phyloP scores from a whole-genome alignment of 2,797 vertebrate species.

The Sternarchorhynchus goeldii region DNA sequence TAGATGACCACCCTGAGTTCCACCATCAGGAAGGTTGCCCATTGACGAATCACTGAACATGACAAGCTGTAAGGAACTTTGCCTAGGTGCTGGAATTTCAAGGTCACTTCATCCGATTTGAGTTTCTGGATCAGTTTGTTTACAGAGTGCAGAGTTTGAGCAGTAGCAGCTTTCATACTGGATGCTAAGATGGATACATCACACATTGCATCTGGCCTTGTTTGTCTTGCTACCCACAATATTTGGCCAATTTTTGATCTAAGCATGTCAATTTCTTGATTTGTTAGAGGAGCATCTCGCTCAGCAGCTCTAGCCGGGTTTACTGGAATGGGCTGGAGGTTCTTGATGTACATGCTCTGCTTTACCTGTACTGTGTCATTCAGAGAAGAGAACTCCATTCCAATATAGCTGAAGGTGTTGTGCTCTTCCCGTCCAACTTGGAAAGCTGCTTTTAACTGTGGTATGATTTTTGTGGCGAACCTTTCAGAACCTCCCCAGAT shows the following conservation, averaged over 20 bases:
- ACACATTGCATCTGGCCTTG: constrained; percentile 25
- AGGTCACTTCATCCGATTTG: constrained; percentile 32
- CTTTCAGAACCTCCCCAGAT: constrained; percentile 34
- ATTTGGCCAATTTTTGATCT: constrained; percentile 50
- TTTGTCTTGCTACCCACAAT: constrained; percentile 42
- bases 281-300: constrained; percentile 18
- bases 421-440: constrained; percentile 38
- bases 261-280: constrained; percentile 14
- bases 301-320: constrained; percentile 21
- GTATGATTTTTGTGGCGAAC: constrained; percentile 23
- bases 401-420: constrained; percentile 32
- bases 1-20: constrained; percentile 13
- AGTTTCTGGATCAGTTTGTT: constrained; percentile 39
- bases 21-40: constrained; percentile 47
- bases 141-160: constrained; percentile 36
- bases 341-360: constrained; percentile 31
- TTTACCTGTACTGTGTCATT: constrained; percentile 27
- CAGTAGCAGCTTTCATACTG: constrained; percentile 32
- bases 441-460: constrained; percentile 38
- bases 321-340: constrained; percentile 42
- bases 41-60: constrained; percentile 47
- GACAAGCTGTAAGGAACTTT: constrained; percentile 33
- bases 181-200: constrained; percentile 38
- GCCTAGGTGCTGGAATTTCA: constrained; percentile 47
- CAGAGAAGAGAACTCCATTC: constrained; percentile 27